phyloP scores from a whole-genome alignment of 2,888 invertebrate species.

The Nephrotoma appendiculata region DNA sequence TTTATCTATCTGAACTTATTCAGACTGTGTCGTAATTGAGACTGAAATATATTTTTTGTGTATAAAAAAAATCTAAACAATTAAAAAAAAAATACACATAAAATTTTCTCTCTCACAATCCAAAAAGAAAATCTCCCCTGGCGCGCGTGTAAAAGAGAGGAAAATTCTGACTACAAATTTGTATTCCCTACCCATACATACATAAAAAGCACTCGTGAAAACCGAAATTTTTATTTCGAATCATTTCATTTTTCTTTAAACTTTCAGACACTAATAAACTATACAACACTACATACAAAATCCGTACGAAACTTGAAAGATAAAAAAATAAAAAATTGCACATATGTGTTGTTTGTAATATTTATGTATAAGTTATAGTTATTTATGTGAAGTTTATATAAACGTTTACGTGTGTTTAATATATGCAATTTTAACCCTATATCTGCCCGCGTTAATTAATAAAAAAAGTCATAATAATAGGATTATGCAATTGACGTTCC shows the following conservation, averaged over 20 bases:
- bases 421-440: background rate
- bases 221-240: background rate
- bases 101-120: background rate
- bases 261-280: background rate
- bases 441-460: background rate
- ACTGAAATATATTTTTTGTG: slow-evolving; percentile 2
- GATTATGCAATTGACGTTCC: too few species aligned
- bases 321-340: background rate
- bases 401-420: background rate
- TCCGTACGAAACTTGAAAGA: background rate
- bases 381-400: background rate
- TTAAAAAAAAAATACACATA: background rate
- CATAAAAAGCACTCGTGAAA: background rate
- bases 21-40: slow-evolving; percentile 4
- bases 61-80: background rate
- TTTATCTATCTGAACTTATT: background rate
- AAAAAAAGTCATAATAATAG: too few species aligned
- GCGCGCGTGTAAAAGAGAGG: background rate
- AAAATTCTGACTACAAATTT: background rate
- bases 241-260: background rate
- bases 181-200: background rate
- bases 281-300: background rate
- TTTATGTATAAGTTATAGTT: background rate
- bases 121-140: background rate
- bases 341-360: background rate